These are phyloP conservation scores for Salminus brasiliensis DNA, from an alignment of 2,113 vertebrate species.

Conservation along the genomic window DNA sequence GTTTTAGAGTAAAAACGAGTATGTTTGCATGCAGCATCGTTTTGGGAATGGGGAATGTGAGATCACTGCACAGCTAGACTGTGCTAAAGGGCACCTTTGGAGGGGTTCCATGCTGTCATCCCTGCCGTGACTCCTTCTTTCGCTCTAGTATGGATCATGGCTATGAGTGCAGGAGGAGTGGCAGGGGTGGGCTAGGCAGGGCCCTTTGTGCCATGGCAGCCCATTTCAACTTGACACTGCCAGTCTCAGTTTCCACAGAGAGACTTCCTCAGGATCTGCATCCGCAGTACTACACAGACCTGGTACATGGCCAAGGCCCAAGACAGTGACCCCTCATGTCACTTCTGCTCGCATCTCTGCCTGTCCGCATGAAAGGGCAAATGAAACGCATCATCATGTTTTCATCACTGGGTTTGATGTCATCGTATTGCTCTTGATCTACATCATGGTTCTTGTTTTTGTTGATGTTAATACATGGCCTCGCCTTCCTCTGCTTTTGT, in stretches of 20 bases:
- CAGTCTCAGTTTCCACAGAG: background rate
- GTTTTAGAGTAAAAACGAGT: background rate
- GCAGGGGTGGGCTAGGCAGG: conserved; percentile 60
- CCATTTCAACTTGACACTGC: background rate
- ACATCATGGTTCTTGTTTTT: background rate
- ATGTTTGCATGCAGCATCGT: background rate
- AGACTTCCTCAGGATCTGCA: background rate
- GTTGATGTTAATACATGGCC: background rate
- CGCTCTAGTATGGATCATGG: background rate
- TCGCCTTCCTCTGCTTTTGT: background rate
- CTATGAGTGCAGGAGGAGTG: background rate
- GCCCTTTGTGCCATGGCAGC: conserved; percentile 50
- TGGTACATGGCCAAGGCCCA: background rate
- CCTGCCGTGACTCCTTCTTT: conserved; percentile 42
- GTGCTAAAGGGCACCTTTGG: conserved; percentile 58
- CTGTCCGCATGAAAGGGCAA: background rate
- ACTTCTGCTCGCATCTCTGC: background rate
- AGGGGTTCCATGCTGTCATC: background rate
- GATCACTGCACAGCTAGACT: background rate
- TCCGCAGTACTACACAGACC: background rate
- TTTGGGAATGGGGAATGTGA: background rate
- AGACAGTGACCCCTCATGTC: background rate
- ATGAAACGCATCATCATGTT: conserved; percentile 4
- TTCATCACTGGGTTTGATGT: background rate
- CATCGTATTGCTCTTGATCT: background rate